Percentiles rank a stretch among this genome's conserved stretches.
These are phyloP conservation scores for Melitaea athalia DNA, from an alignment of 2,888 invertebrate species.

Conservation along the genomic window DNA sequence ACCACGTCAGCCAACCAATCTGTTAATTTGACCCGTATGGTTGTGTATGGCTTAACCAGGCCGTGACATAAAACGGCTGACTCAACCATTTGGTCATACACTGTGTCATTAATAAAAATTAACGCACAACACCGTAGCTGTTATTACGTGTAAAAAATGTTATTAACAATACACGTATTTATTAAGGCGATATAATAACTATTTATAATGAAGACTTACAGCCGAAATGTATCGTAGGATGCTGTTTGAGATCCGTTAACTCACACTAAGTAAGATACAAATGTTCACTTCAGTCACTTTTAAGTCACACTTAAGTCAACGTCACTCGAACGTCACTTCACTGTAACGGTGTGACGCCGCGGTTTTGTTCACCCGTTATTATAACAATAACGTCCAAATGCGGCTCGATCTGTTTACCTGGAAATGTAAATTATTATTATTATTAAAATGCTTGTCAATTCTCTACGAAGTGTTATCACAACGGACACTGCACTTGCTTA, in stretches of 20 bases:
- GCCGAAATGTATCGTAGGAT: constrained; percentile 10
- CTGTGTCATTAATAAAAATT: not conserved
- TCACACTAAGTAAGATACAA: constrained; percentile 7
- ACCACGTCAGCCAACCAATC: no score
- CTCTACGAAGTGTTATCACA: no score
- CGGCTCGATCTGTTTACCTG: constrained; percentile 24
- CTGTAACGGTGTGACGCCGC: constrained; percentile 4
- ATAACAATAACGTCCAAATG: constrained; percentile 30
- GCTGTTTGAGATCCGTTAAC: constrained; percentile 10
- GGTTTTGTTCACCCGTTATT: constrained; percentile 24
- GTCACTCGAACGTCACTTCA: constrained; percentile 11
- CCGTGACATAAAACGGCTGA: not conserved
- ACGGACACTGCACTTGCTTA: no score
- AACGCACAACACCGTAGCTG: not conserved
- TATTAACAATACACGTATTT: not conserved
- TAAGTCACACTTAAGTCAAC: constrained; percentile 1
- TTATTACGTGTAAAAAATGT: not conserved
- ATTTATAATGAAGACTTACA: constrained; percentile 10
- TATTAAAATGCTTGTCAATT: not conserved
- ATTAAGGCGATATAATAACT: constrained; percentile 7
- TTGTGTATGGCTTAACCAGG: not conserved
- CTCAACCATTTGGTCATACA: not conserved
- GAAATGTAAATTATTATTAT: not conserved
- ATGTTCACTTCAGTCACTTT: constrained; percentile 14
- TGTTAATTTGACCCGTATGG: not conserved